These are phyloP conservation scores for Neoscelio sp. DNA, from an alignment of 2,888 invertebrate genomes.

Conservation along the genomic window DNA sequence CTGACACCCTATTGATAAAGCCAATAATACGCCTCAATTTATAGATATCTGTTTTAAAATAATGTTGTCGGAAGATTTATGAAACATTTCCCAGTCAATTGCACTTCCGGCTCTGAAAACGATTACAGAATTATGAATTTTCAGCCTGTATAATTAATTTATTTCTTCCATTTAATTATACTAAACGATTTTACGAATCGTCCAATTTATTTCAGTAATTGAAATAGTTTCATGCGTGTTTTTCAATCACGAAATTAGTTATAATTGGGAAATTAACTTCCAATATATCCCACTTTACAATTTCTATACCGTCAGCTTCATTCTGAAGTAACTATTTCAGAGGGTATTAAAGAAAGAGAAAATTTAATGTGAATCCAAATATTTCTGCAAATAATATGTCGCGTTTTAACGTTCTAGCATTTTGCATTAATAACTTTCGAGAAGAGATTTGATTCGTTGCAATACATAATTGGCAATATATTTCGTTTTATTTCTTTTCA, in stretches of 20 bases:
- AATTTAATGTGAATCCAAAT: not conserved
- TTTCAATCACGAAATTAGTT: not conserved
- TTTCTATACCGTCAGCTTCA: not conserved
- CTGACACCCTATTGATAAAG: conserved; percentile 59
- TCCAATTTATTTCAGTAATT: not conserved
- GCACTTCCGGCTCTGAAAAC: conserved; percentile 7
- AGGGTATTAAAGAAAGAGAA: not conserved
- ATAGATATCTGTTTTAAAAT: conserved; percentile 58
- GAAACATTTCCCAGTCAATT: conserved; percentile 22
- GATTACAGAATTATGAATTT: conserved; percentile 36
- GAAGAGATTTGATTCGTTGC: not conserved
- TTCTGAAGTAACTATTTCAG: not conserved
- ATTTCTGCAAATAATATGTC: not conserved
- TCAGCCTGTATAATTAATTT: too few relatives aligned
- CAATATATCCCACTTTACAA: not conserved
- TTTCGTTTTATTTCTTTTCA: too few relatives aligned
- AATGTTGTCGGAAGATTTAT: conserved; percentile 43
- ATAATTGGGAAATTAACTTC: not conserved
- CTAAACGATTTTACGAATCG: too few relatives aligned
- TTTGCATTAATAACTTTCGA: not conserved
- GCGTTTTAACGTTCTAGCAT: not conserved
- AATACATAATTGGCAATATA: too few relatives aligned
- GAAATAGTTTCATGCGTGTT: too few relatives aligned
- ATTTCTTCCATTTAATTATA: too few relatives aligned
- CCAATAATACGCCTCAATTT: conserved; percentile 48